Evolutionary conservation across 92 coral and sea anemone species (phyloP), one percentile per base, ranked within the genome.

Genomic region (Actinostola sp.): DNA sequence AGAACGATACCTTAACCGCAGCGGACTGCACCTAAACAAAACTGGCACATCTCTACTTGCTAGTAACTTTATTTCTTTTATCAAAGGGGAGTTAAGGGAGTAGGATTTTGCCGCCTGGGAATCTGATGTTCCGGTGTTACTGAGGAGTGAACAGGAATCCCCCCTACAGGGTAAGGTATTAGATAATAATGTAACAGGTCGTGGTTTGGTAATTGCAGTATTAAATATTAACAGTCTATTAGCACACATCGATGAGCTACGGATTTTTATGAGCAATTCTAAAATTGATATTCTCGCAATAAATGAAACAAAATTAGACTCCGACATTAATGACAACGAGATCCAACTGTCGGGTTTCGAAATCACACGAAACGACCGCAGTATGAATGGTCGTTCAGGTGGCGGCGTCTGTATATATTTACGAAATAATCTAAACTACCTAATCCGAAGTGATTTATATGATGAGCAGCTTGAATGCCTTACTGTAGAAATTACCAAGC

Each of bases 191-290:
- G 14, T 48, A 27, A 44, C 39, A 44, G 73, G 61, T 9, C 59
- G 59, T 8, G 38, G 24, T 50, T 41, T 35, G 31, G 69, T 35
- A 9, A 30, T 63, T 3, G 69, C 69, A 8, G 35, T 34, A 17
- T 32, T 66, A 7, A 66, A 66, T 50, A 66, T 66, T 43, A 71
- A 71, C 19, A 71, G 77, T 56, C 25, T 71, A 63, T 0, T 57
- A 26, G 20, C 77, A 23, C 77, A 58, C 24, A 71, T 71, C 26
- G 77, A 71, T 27, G 77, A 71, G 44, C 77, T 57, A 55, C 34
- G 65, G 52, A 55, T 34, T 36, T 71, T 71, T 39, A 71, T 71
- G 54, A 31, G 38, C 54, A 41, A 49, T 42, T 71, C 77, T 4
- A 57, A 71, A 20, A 36, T 71, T 25, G 77, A 71, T 57, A 36